Evolutionary conservation across 2,113 vertebrate species (phyloP).

Genomic region (Callocephalon fimbriatum): DNA sequence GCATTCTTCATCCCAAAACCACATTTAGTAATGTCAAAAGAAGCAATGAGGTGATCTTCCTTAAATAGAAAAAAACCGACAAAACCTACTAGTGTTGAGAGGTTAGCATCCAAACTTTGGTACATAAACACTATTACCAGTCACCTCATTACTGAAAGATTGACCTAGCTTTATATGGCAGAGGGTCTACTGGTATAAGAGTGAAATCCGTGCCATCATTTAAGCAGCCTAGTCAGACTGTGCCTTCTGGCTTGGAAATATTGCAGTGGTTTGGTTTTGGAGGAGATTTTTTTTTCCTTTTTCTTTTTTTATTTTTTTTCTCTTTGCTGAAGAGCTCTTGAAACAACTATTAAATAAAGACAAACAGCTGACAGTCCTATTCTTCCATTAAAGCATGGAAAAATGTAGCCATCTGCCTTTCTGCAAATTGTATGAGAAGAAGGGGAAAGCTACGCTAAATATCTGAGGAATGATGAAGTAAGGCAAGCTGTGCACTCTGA

Average conservation of each 20-base stretch:
- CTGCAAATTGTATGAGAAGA: not conserved
- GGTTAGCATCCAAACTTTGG: not conserved
- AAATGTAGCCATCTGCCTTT: constrained; percentile 7
- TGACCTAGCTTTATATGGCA: not conserved
- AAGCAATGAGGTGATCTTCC: constrained; percentile 2
- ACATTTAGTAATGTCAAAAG: constrained; percentile 21
- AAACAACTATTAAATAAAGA: not conserved
- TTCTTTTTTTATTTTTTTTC: not conserved
- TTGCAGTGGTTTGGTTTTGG: not conserved
- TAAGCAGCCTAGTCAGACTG: not conserved
- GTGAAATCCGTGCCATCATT: not conserved
- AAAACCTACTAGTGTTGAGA: not conserved
- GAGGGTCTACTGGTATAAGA: not conserved
- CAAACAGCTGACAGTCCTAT: constrained; percentile 18
- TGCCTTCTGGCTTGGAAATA: not conserved
- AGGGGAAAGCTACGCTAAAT: constrained; percentile 32
- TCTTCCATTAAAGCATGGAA: not conserved
- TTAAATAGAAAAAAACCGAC: not conserved
- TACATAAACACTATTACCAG: not conserved
- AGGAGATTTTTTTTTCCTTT: not conserved
- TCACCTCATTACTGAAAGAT: not conserved
- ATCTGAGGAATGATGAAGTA: constrained; percentile 40
- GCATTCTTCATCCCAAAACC: not conserved
- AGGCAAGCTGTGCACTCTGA: not conserved
- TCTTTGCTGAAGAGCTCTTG: not conserved